These are phyloP conservation scores for Temnopleurus reevesii DNA, from an alignment of 53 echinoderm and acorn worm species.

Conservation along the genomic window DNA sequence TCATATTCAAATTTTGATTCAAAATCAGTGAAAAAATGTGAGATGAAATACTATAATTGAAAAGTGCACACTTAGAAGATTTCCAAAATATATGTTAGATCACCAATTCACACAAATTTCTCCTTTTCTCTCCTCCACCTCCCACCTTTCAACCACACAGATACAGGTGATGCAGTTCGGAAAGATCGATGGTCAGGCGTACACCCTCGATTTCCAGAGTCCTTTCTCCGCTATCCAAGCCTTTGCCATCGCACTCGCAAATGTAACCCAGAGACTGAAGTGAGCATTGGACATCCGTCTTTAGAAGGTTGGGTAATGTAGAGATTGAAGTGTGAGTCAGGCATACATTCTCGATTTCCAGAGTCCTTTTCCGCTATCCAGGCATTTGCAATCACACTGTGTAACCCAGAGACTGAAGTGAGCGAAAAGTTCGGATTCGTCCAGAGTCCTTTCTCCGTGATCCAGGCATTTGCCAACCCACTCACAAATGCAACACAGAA, in stretches of 20 bases:
- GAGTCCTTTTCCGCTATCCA: conserved; percentile 90
- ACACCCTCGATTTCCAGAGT: conserved; percentile 99
- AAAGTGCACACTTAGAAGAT: too few relatives aligned
- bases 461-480: too few relatives aligned
- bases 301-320: conserved; percentile 65
- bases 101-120: neutral
- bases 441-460: too few relatives aligned
- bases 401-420: conserved; percentile 86
- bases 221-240: conserved; percentile 98
- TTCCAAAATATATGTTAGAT: neutral
- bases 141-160: neutral
- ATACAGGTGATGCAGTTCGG: conserved; percentile 99
- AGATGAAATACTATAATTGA: too few relatives aligned
- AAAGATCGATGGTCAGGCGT: conserved; percentile 95
- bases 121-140: neutral
- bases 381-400: conserved; percentile 89
- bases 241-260: conserved; percentile 96
- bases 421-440: too few relatives aligned
- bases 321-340: conserved; percentile 85
- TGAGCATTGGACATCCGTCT: neutral
- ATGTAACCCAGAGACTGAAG: conserved; percentile 95
- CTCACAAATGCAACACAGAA: too few relatives aligned
- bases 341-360: conserved; percentile 64
- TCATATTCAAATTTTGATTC: too few relatives aligned
- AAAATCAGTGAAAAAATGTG: too few relatives aligned